phyloP scores from a whole-genome alignment of 2,888 invertebrate genomes.

The Mongoloraphidia duomilia region DNA sequence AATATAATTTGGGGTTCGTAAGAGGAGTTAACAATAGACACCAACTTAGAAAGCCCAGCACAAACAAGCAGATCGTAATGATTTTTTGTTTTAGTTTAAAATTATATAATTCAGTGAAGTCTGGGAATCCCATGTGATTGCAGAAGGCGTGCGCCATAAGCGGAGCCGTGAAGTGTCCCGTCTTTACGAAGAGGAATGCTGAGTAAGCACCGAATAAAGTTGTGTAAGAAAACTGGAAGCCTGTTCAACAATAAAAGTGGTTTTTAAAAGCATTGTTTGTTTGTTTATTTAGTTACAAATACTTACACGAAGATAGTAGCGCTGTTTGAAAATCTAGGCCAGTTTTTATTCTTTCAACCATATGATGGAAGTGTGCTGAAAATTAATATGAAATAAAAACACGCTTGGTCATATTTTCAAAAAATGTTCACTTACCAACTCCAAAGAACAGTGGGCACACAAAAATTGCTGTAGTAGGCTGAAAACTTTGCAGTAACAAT shows the following conservation, averaged over 20 bases:
- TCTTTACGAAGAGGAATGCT: slow-evolving; percentile 78
- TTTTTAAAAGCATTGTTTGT: neutral
- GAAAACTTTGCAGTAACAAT: slow-evolving; percentile 67
- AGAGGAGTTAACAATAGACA: slow-evolving; percentile 57
- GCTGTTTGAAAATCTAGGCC: slow-evolving; percentile 58
- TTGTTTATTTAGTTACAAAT: neutral
- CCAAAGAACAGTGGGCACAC: slow-evolving; percentile 87
- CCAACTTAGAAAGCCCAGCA: slow-evolving; percentile 68
- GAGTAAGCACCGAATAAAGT: slow-evolving; percentile 90
- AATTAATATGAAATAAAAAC: slow-evolving; percentile 13
- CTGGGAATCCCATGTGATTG: slow-evolving; percentile 94
- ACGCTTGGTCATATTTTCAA: neutral
- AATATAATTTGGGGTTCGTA: slow-evolving; percentile 52
- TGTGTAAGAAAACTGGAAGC: slow-evolving; percentile 82
- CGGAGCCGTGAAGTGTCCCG: slow-evolving; percentile 80
- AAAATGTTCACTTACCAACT: slow-evolving; percentile 54
- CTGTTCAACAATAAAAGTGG: slow-evolving; percentile 30
- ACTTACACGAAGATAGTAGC: slow-evolving; percentile 57
- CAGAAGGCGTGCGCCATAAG: slow-evolving; percentile 87
- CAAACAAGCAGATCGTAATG: slow-evolving; percentile 49
- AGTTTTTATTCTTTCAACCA: slow-evolving; percentile 60
- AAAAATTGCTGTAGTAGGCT: slow-evolving; percentile 60
- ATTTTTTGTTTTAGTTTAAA: slow-evolving; percentile 40
- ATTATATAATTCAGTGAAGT: slow-evolving; percentile 55
- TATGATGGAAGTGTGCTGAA: slow-evolving; percentile 83